phyloP scores from a whole-genome alignment of 2,888 invertebrate species.

The Lithophane semibrunnea region DNA sequence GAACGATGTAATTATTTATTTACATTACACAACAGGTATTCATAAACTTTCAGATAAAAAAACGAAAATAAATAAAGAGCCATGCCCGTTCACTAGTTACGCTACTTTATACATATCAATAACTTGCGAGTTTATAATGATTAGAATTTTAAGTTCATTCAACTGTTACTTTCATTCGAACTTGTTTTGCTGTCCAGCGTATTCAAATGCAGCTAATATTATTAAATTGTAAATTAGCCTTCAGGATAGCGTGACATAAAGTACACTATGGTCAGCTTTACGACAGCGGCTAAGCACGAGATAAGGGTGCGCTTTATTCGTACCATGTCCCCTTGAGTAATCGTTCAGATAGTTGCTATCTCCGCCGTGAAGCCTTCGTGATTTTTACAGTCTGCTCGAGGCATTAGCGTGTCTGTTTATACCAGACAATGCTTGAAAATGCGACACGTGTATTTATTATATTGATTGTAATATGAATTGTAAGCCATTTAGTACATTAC shows the following conservation, averaged over 20 bases:
- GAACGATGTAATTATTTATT: constrained; percentile 12
- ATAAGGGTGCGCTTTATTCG: constrained; percentile 80
- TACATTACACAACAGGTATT: constrained; percentile 9
- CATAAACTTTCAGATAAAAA: constrained; percentile 13
- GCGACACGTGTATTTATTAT: constrained; percentile 59
- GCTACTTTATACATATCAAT: constrained; percentile 45
- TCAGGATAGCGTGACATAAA: constrained; percentile 66
- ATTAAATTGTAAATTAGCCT: constrained; percentile 70
- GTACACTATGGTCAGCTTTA: constrained; percentile 68
- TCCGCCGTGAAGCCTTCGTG: constrained; percentile 75
- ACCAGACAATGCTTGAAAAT: constrained; percentile 67
- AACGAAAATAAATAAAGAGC: constrained; percentile 24
- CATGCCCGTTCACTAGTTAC: constrained; percentile 17
- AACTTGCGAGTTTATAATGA: constrained; percentile 51
- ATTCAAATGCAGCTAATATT: constrained; percentile 61
- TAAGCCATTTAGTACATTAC: constrained; percentile 21
- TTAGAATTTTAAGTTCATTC: constrained; percentile 58
- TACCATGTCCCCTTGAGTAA: constrained; percentile 81
- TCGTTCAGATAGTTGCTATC: constrained; percentile 83
- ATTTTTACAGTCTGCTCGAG: constrained; percentile 76
- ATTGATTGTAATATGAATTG: constrained; percentile 59
- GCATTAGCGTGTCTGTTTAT: constrained; percentile 71
- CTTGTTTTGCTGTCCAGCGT: constrained; percentile 49
- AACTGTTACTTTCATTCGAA: constrained; percentile 52
- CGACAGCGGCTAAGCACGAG: constrained; percentile 71